phyloP scores from a whole-genome alignment of 2,797 vertebrate species.

The Phrynocephalus guinanensis region DNA sequence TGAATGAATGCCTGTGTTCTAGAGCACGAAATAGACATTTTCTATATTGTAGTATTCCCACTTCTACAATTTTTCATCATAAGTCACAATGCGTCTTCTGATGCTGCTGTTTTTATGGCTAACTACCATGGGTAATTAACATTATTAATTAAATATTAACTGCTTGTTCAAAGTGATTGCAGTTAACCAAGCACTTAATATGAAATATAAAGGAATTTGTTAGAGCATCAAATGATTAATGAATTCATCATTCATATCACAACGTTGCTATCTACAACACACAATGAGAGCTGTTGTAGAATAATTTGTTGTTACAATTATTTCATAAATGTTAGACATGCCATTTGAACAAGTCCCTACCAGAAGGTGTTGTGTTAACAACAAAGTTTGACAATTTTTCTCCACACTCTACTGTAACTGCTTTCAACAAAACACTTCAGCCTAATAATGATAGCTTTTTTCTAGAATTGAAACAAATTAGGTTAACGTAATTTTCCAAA shows the following conservation, averaged over 20 bases:
- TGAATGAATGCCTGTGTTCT: too few species aligned
- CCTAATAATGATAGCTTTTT: slow-evolving; percentile 25
- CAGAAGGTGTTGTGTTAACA: slow-evolving; percentile 33
- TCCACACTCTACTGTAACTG: not conserved
- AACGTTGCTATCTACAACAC: slow-evolving; percentile 39
- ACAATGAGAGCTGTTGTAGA: slow-evolving; percentile 13
- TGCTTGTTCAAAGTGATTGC: slow-evolving; percentile 36
- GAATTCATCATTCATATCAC: slow-evolving; percentile 27
- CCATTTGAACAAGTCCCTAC: slow-evolving; percentile 38
- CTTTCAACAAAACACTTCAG: slow-evolving; percentile 40
- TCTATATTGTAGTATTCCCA: not conserved
- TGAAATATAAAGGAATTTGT: slow-evolving; percentile 43
- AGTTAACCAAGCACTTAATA: slow-evolving; percentile 34
- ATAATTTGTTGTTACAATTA: slow-evolving; percentile 36
- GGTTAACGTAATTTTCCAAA: slow-evolving; percentile 47
- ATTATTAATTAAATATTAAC: slow-evolving; percentile 34
- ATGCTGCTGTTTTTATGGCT: slow-evolving; percentile 23
- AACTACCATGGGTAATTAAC: slow-evolving; percentile 34
- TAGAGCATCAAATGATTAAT: slow-evolving; percentile 48
- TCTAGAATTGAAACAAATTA: slow-evolving; percentile 45
- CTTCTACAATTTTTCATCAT: not conserved
- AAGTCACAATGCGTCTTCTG: slow-evolving; percentile 18
- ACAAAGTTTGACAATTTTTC: slow-evolving; percentile 1
- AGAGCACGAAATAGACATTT: not conserved
- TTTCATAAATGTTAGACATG: slow-evolving; percentile 38